These are phyloP conservation scores for Diachasmimorpha longicaudata DNA, from an alignment of 1,140 invertebrate genomes.

Conservation along the genomic window DNA sequence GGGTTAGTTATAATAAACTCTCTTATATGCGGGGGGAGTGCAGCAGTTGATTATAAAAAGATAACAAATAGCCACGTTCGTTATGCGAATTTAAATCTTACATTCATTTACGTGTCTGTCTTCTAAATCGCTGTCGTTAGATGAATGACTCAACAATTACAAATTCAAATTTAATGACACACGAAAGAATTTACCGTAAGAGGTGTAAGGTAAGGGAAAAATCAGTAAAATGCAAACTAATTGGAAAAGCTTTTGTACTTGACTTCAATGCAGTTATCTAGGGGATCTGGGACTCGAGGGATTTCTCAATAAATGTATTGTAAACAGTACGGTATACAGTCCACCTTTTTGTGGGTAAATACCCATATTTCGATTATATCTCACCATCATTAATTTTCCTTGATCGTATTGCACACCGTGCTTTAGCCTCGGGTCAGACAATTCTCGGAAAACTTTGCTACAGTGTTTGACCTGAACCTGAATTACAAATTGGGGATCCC, in stretches of 20 bases:
- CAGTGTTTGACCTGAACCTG: conserved; percentile 11
- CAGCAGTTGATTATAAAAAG: no score
- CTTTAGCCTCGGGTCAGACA: not conserved
- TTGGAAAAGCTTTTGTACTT: not conserved
- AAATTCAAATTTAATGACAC: no score
- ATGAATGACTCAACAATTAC: no score
- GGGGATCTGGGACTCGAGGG: not conserved
- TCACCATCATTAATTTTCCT: conserved; percentile 19
- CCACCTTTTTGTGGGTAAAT: not conserved
- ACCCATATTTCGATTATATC: not conserved
- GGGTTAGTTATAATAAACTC: not conserved
- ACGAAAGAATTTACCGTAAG: not conserved
- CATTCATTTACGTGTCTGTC: no score
- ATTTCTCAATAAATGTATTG: not conserved
- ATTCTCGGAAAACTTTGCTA: conserved; percentile 29
- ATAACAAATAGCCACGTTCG: no score
- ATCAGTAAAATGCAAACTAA: not conserved
- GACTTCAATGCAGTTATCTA: not conserved
- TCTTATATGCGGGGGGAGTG: no score
- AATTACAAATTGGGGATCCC: not conserved
- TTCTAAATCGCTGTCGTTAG: no score
- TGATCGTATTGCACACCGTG: conserved; percentile 17
- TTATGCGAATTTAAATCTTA: no score
- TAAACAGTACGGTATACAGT: not conserved
- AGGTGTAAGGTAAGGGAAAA: not conserved